Evolutionary conservation across 2,888 invertebrate genomes (phyloP).

Genomic region (Trichopoda pennipes): DNA sequence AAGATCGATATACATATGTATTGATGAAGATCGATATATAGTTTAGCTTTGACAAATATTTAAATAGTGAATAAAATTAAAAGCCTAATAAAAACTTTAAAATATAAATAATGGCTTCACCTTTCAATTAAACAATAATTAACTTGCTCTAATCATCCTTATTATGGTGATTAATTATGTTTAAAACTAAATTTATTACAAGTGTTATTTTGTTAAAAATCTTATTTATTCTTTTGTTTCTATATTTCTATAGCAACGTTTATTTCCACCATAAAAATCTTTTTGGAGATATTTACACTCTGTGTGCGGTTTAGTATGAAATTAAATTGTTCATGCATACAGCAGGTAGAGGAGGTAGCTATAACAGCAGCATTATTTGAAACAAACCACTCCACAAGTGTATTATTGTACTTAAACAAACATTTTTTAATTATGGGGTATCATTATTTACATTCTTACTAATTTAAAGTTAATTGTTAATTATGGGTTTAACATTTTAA

Average conservation of each 20-base stretch:
- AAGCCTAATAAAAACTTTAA: too few relatives aligned
- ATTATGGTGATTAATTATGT: slow-evolving; percentile 37
- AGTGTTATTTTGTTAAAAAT: background rate
- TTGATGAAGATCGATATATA: too few relatives aligned
- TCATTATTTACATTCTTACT: slow-evolving; percentile 44
- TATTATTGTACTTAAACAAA: slow-evolving; percentile 15
- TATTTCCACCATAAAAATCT: slow-evolving; percentile 22
- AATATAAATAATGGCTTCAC: background rate
- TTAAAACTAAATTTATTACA: slow-evolving; percentile 40
- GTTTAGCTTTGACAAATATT: too few relatives aligned
- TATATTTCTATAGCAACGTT: background rate
- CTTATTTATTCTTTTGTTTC: background rate
- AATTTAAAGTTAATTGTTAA: slow-evolving; percentile 65
- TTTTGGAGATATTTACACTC: slow-evolving; percentile 18
- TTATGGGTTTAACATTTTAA: slow-evolving; percentile 64
- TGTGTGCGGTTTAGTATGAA: background rate
- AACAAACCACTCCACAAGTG: slow-evolving; percentile 1
- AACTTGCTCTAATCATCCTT: slow-evolving; percentile 11
- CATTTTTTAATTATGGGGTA: slow-evolving; percentile 53
- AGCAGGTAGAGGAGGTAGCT: slow-evolving; percentile 19
- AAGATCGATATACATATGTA: too few relatives aligned
- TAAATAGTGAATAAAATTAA: too few relatives aligned
- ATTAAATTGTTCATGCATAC: slow-evolving; percentile 26
- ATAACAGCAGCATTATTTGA: background rate
- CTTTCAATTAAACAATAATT: slow-evolving; percentile 10